A percentile compares a stretch with the other conserved stretches of the same genome.
Evolutionary conservation across 2,113 vertebrate species (phyloP).

Genomic region (Pyxicephalus adspersus): DNA sequence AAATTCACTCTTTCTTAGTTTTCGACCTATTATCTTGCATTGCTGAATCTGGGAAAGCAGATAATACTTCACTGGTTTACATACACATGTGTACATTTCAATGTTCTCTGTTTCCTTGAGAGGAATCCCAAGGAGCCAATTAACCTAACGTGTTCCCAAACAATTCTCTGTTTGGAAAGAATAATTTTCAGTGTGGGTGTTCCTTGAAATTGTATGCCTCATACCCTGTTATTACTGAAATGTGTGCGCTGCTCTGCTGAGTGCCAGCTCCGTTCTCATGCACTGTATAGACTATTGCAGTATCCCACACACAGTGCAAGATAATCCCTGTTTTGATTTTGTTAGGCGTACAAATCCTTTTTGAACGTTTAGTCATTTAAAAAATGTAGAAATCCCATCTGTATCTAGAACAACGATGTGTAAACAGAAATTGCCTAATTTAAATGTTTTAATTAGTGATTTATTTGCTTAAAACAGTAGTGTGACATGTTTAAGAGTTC

Average conservation of each 20-base stretch:
- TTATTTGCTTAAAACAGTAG: slow-evolving; percentile 53
- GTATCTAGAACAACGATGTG: slow-evolving; percentile 61
- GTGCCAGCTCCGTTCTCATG: slow-evolving; percentile 72
- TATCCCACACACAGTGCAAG: slow-evolving; percentile 79
- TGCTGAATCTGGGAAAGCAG: slow-evolving; percentile 73
- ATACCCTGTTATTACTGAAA: slow-evolving; percentile 80
- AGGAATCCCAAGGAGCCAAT: slow-evolving; percentile 89
- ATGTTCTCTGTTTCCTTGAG: slow-evolving; percentile 89
- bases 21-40: slow-evolving; percentile 72
- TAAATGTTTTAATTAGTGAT: slow-evolving; percentile 64
- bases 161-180: slow-evolving; percentile 89
- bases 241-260: slow-evolving; percentile 72
- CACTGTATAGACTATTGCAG: slow-evolving; percentile 70
- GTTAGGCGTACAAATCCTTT: slow-evolving; percentile 72
- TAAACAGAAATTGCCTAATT: slow-evolving; percentile 64
- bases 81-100: slow-evolving; percentile 86
- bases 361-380: slow-evolving; percentile 66
- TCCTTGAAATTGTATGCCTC: slow-evolving; percentile 84
- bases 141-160: slow-evolving; percentile 91
- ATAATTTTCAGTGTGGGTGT: slow-evolving; percentile 93
- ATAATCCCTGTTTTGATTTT: slow-evolving; percentile 75
- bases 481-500: slow-evolving; percentile 51
- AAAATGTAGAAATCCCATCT: slow-evolving; percentile 67
- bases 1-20: slow-evolving; percentile 74
- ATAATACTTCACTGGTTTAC: slow-evolving; percentile 83